Base-by-base conservation (phyloP, 1,140 invertebrate species). In the Drosophila punjabiensis region DNA sequence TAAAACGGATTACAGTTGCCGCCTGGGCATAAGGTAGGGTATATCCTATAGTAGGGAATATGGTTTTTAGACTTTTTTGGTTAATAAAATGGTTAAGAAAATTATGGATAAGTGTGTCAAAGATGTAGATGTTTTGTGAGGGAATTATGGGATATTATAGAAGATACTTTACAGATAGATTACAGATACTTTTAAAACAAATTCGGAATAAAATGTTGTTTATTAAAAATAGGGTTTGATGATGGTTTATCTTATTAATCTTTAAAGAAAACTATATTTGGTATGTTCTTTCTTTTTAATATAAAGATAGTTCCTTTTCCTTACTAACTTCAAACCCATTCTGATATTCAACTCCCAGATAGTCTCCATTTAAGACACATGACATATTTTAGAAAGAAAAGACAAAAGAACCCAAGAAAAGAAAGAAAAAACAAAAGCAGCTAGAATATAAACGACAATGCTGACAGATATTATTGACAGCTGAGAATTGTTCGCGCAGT, bases 401-500 rank as follows among this genome's bases (percentile, higher is more conserved):
- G 39, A 66, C 35, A 33, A 50, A 66, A 32, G 39, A 45, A 30
- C 11, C 24, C 9, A 8, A n/a, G n/a, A n/a, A n/a, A 37, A 8
- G 39, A 30, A n/a, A 20, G 5, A 18, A 10, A 20, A 64, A 47
- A 69, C 61, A 33, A 59, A 70, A 74, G 56, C 37, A 41, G 14
- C 39, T 33, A 67, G 64, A 35, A 45, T 63, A 28, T 65, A 47
- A 58, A 55, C 62, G 63, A 55, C 61, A 59, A 64, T 48, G 68
- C 47, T 60, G 85, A 87, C 74, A 88, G 79, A 87, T 75, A 91
- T 78, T 90, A 90, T 90, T 90, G 86, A 90, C 86, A 90, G 86
- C 82, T 77, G 86, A 91, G 87, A 86, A 90, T 90, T 91, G 82
- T 81, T 76, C 80, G 83, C 77, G 73, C 66, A 87, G 90, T 87